phyloP scores from a whole-genome alignment of 2,113 vertebrate species.

The Centropristis striata region DNA sequence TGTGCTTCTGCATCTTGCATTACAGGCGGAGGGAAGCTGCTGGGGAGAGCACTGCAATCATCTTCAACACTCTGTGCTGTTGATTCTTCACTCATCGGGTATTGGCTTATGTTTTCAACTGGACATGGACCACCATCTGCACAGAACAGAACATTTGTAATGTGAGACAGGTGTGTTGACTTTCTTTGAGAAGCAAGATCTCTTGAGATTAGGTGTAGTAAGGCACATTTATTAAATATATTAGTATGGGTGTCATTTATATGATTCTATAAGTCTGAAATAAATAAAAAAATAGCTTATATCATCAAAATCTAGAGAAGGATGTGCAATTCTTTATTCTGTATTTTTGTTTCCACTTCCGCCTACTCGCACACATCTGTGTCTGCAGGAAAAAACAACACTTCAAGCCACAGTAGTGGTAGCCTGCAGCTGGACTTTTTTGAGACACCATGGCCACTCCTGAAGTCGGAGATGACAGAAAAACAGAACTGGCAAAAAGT shows the following conservation, averaged over 20 bases:
- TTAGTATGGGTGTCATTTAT: neutral
- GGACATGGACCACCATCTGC: constrained; percentile 42
- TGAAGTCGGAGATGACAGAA: too few species aligned
- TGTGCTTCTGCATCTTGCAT: constrained; percentile 59
- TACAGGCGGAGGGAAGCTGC: constrained; percentile 19
- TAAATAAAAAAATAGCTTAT: too few species aligned
- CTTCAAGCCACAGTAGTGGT: too few species aligned
- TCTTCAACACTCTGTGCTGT: constrained; percentile 6
- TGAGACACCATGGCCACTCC: too few species aligned
- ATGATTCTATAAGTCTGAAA: too few species aligned
- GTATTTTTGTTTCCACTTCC: too few species aligned
- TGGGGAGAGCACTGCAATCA: constrained; percentile 23
- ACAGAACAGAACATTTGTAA: constrained; percentile 12
- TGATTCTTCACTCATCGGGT: constrained; percentile 39
- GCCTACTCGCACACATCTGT: too few species aligned
- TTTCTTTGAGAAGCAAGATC: neutral
- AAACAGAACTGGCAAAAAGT: too few species aligned
- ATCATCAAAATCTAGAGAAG: too few species aligned
- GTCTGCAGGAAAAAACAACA: too few species aligned
- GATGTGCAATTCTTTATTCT: too few species aligned
- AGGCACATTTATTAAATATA: neutral
- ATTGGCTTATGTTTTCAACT: constrained; percentile 37
- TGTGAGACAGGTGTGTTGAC: neutral
- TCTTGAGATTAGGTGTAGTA: neutral
- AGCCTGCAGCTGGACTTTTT: too few species aligned